A percentile compares a stretch with the other conserved stretches of the same genome.
These are phyloP conservation scores for Muscidifurax raptorellus DNA, from an alignment of 1,140 invertebrate genomes.

Conservation along the genomic window DNA sequence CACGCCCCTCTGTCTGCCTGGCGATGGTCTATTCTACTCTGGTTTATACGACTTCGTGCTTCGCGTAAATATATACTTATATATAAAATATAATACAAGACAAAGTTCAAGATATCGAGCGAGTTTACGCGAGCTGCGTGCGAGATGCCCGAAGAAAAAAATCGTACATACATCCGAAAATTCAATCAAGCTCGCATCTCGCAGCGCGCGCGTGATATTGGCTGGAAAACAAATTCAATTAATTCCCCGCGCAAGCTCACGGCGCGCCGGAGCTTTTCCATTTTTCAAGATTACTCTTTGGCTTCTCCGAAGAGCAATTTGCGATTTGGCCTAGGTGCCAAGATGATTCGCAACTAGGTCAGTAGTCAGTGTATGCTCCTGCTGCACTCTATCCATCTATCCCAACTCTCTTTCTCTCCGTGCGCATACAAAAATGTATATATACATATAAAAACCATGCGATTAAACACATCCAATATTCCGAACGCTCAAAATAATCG, in stretches of 20 bases:
- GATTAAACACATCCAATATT: background rate
- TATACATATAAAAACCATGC: too few species aligned
- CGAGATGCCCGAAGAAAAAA: too few species aligned
- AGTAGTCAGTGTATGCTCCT: background rate
- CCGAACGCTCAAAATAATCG: background rate
- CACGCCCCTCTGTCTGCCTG: too few species aligned
- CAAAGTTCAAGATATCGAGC: conserved; percentile 72
- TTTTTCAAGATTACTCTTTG: conserved; percentile 26
- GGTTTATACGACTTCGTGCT: conserved; percentile 72
- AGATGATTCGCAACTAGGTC: conserved; percentile 51
- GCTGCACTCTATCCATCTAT: background rate
- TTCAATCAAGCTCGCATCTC: too few species aligned
- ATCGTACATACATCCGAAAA: conserved; percentile 14
- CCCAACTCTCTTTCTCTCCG: background rate
- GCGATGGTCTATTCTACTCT: too few species aligned
- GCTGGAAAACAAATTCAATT: conserved; percentile 6
- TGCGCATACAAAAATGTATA: too few species aligned
- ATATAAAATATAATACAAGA: conserved; percentile 71
- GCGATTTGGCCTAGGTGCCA: conserved; percentile 54
- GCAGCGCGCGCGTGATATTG: background rate
- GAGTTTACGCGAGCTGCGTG: too few species aligned
- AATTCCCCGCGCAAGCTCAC: background rate
- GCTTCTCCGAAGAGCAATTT: conserved; percentile 8
- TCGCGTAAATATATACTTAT: too few species aligned
- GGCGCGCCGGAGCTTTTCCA: conserved; percentile 27